phyloP scores from a whole-genome alignment of 2,888 invertebrate species.

The Habrosyne pyritoides region DNA sequence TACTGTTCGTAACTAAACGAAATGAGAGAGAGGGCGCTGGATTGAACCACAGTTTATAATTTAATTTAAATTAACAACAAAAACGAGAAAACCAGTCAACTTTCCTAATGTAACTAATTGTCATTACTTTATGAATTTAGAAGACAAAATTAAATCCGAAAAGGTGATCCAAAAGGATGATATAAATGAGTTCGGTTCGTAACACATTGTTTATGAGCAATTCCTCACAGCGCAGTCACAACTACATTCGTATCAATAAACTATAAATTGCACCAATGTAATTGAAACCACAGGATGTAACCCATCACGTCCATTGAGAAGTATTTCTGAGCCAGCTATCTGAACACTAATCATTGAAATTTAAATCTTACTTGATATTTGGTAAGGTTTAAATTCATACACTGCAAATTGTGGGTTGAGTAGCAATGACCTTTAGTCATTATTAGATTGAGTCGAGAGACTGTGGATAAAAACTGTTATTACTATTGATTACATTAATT shows the following conservation, averaged over 20 bases:
- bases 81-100: too few relatives aligned
- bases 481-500: slow-evolving; percentile 35
- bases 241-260: slow-evolving; percentile 58
- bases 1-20: too few relatives aligned
- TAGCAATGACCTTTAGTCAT: slow-evolving; percentile 60
- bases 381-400: slow-evolving; percentile 36
- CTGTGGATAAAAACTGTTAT: slow-evolving; percentile 41
- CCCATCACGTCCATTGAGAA: slow-evolving; percentile 71
- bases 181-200: too few relatives aligned
- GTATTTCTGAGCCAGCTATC: slow-evolving; percentile 59
- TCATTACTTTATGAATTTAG: too few relatives aligned
- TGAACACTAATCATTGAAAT: slow-evolving; percentile 23
- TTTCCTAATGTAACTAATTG: too few relatives aligned
- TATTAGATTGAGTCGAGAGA: slow-evolving; percentile 49
- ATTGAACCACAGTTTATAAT: too few relatives aligned
- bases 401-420: slow-evolving; percentile 30
- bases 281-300: slow-evolving; percentile 78
- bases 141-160: too few relatives aligned
- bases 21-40: too few relatives aligned
- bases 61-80: too few relatives aligned
- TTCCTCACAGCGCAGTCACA: slow-evolving; percentile 15
- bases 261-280: slow-evolving; percentile 67
- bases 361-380: slow-evolving; percentile 29
- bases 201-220: background rate
- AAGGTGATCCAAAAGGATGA: too few relatives aligned